These are phyloP conservation scores for Mugil cephalus DNA, from an alignment of 2,113 vertebrate species.

Conservation along the genomic window DNA sequence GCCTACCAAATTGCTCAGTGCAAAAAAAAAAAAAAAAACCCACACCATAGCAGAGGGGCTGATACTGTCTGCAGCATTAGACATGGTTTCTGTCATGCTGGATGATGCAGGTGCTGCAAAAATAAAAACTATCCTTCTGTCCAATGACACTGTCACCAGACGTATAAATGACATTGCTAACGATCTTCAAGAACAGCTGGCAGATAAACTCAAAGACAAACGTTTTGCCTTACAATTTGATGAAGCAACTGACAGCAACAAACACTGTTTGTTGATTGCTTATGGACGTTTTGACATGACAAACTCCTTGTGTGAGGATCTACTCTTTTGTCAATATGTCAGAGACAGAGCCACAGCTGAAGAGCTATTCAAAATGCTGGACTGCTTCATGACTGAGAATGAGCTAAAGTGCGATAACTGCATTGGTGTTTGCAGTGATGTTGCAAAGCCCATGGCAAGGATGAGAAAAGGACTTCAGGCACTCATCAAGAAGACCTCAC, in stretches of 20 bases:
- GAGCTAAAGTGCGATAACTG: no score
- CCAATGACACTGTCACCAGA: not conserved
- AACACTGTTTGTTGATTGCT: not conserved
- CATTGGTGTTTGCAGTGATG: not conserved
- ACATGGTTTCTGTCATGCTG: not conserved
- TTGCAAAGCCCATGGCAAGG: not conserved
- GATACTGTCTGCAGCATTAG: not conserved
- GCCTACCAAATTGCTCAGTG: not conserved
- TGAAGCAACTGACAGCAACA: no score
- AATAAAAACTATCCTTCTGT: not conserved
- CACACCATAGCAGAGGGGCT: not conserved
- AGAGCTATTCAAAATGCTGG: slow-evolving; percentile 6
- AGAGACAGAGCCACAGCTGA: slow-evolving; percentile 32
- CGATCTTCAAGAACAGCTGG: not conserved
- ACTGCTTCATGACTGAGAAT: not conserved
- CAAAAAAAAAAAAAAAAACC: not conserved
- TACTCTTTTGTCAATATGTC: slow-evolving; percentile 41
- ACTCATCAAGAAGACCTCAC: not conserved
- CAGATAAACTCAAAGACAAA: not conserved
- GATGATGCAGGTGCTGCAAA: not conserved
- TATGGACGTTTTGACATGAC: not conserved
- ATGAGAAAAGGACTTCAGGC: not conserved
- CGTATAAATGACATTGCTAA: not conserved
- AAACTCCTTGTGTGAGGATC: slow-evolving; percentile 36
- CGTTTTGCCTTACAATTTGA: not conserved